Base-by-base conservation (phyloP, 2,888 invertebrate genomes). In the Drosophila emarginata region DNA sequence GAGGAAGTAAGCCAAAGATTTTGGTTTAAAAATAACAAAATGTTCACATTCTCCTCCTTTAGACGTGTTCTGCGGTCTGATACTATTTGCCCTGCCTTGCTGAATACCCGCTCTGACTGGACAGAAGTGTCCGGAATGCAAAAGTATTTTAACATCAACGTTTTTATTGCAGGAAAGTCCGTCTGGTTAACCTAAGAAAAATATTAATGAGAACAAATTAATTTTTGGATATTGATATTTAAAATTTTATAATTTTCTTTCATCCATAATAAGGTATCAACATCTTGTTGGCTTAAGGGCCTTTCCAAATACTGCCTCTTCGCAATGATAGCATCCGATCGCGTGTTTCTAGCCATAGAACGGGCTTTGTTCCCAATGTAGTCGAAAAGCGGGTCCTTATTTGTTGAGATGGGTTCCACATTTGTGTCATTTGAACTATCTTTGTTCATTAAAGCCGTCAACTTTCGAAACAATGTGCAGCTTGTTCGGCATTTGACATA, bases 21-120 rank as follows among this genome's bases (percentile, higher is more conserved):
- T 50, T 50, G 50, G 21, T 50, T 50, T 50, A 21, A 50, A 50
- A 50, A 21, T 39, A 39, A 39, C 15, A 40, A 40, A 40, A 40
- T 15, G 40, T 40, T 40, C 40, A 40, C 15, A 40, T 40, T 40
- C 15, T 40, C 15, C 40, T 40, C 15, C 39, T 39, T 39, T 32
- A 54, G 54, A 15, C 28, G 18, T 37, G 56, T 37, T 21, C 56
- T 36, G 21, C 56, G 36, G 18, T 37, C 56, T 37, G 36, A 37
- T 56, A 56, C 37, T 37, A 37, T 18, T 56, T 56, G 36, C 15
- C 56, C 56, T 37, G 56, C 56, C 21, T 56, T 56, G 36, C 36
- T 56, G 21, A 56, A 36, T 12, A 39, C 37, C 21, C 56, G 36
- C 21, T 57, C 56, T 37, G 36, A 37, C n/a, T 57, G 21, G 21